phyloP scores from a whole-genome alignment of 2,113 vertebrate genomes.

The Aldabrachelys gigantea region DNA sequence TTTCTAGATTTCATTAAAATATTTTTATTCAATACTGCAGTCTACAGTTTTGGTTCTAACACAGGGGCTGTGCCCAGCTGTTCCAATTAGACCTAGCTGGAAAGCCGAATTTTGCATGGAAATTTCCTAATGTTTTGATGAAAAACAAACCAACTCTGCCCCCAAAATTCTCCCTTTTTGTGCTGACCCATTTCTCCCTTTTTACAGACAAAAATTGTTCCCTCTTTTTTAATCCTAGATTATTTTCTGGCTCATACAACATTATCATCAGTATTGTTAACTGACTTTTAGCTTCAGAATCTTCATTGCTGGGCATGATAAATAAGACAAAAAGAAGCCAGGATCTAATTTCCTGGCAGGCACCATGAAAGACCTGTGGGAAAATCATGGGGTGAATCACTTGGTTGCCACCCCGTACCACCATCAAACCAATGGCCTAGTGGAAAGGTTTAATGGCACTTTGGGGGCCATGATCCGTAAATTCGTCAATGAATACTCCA shows the following conservation, averaged over 20 bases:
- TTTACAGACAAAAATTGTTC: neutral
- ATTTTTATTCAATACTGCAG: too few species aligned
- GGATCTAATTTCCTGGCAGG: too few species aligned
- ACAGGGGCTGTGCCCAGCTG: neutral
- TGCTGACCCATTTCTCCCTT: constrained; percentile 7
- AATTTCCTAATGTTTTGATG: neutral
- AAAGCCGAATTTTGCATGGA: neutral
- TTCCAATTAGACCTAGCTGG: neutral
- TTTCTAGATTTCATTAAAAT: neutral
- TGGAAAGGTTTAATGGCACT: too few species aligned
- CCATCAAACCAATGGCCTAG: too few species aligned
- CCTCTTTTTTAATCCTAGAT: neutral
- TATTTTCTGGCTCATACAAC: neutral
- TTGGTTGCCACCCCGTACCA: too few species aligned
- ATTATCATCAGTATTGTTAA: neutral
- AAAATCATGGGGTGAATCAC: too few species aligned
- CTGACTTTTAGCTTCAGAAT: neutral
- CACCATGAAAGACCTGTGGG: too few species aligned
- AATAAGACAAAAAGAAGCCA: neutral
- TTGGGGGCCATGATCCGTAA: too few species aligned
- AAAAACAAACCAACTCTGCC: too few species aligned
- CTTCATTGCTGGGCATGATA: neutral
- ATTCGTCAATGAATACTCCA: too few species aligned
- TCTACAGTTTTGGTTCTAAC: neutral
- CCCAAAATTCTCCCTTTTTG: neutral